Percentiles rank a stretch among this genome's conserved stretches.
These are phyloP conservation scores for Equus przewalskii DNA, from an alignment of 2,113 vertebrate genomes.

Conservation along the genomic window DNA sequence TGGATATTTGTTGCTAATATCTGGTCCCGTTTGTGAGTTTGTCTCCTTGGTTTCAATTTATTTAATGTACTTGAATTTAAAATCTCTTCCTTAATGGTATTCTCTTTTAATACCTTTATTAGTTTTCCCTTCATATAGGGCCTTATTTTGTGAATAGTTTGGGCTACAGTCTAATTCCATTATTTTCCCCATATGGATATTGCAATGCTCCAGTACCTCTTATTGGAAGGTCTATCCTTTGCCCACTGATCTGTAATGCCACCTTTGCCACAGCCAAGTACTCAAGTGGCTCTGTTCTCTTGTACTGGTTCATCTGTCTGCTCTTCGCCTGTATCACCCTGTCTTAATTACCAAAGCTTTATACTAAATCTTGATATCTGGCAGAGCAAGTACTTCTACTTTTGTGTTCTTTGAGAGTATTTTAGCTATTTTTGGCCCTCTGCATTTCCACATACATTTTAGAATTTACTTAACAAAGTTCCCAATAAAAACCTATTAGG, in stretches of 20 bases:
- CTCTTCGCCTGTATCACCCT: not conserved
- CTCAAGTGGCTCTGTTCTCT: not conserved
- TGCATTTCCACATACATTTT: not conserved
- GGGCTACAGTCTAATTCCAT: not conserved
- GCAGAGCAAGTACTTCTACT: not conserved
- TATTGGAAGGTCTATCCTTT: not conserved
- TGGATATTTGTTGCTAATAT: not conserved
- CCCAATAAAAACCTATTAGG: not conserved
- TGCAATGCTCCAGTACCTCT: not conserved
- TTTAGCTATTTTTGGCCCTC: not conserved
- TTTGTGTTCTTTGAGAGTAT: not conserved
- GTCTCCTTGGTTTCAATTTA: not conserved
- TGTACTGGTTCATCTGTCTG: not conserved
- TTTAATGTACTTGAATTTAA: conserved; percentile 32
- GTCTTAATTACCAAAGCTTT: not conserved
- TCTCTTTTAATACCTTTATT: conserved; percentile 41
- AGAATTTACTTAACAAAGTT: not conserved
- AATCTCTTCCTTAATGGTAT: not conserved
- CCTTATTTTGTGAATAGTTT: not conserved
- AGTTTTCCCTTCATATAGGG: not conserved
- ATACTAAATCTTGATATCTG: not conserved
- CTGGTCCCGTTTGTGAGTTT: not conserved
- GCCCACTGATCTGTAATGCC: not conserved
- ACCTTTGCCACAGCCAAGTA: not conserved
- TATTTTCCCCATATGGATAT: not conserved